Evolutionary conservation across 37 sponge, comb jelly and placozoan genomes (phyloP), one percentile per base, ranked within the genome.

Genomic region (Dysidea cf. avara): DNA sequence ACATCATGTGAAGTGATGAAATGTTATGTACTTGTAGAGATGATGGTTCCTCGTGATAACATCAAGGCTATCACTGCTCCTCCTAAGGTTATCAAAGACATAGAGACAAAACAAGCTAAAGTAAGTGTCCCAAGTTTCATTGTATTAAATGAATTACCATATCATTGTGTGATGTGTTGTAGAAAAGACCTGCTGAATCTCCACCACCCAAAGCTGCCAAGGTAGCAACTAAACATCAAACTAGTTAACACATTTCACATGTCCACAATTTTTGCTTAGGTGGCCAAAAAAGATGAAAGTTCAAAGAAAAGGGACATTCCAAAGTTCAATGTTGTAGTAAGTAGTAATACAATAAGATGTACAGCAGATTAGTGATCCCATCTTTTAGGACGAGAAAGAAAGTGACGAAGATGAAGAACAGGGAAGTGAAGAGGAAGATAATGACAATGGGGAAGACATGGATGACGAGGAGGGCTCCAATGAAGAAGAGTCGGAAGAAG

Each of bases 111-210:
- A n/a, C n/a, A n/a, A n/a, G n/a, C n/a, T n/a, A n/a, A n/a, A n/a
- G n/a, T n/a, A n/a, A n/a, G n/a, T n/a, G n/a, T n/a, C n/a, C n/a
- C n/a, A n/a, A n/a, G n/a, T n/a, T n/a, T n/a, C n/a, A n/a, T n/a
- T n/a, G n/a, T n/a, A n/a, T n/a, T 2, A 6, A 54, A n/a, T n/a
- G n/a, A n/a, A n/a, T n/a, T n/a, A n/a, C n/a, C n/a, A n/a, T n/a
- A n/a, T n/a, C n/a, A 1, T 29, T 4, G 26, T 34, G 24, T 4
- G 1, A 9, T 20, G 13, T 62, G 48, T 22, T 64, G 18, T 46
- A 71, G 81, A 80, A 80, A 37, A 40, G 81, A 36, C 81, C 72
- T 39, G 81, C 81, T 6, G 29, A 29, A 1, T 80, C 81, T 36
- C 72, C 72, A 26, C 28, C 39, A 2, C 52, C 37, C 22, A 61